phyloP scores from a whole-genome alignment of 2,113 vertebrate genomes.

The Solea solea region DNA sequence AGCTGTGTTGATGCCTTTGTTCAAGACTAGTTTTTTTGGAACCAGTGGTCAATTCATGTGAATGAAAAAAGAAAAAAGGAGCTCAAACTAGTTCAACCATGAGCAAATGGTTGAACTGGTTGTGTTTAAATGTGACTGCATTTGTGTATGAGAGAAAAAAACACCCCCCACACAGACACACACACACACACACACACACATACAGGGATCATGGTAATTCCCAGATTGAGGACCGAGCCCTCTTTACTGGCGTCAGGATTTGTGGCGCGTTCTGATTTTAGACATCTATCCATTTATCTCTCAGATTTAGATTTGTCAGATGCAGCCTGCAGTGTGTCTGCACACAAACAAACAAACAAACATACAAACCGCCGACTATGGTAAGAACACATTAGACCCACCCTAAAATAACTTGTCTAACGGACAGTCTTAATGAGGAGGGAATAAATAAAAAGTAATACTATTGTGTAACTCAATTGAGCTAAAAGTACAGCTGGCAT shows the following conservation, averaged over 20 bases:
- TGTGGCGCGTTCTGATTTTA: conserved; percentile 64
- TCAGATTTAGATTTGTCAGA: conserved; percentile 48
- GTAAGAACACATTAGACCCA: not conserved
- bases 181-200: conserved; percentile 9
- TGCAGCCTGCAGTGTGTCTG: conserved; percentile 12
- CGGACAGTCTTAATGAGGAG: no score
- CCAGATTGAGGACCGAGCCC: conserved; percentile 58
- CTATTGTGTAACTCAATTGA: no score
- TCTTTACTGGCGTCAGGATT: conserved; percentile 64
- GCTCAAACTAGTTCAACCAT: no score
- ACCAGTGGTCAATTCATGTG: no score
- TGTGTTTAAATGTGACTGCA: not conserved
- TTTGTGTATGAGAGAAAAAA: conserved; percentile 7
- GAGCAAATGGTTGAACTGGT: not conserved
- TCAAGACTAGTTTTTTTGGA: no score
- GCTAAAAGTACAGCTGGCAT: no score
- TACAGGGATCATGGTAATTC: conserved; percentile 62
- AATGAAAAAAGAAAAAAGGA: no score
- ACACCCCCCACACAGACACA: not conserved
- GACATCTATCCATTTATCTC: conserved; percentile 55
- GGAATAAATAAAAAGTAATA: no score
- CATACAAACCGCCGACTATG: conserved; percentile 5
- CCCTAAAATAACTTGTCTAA: not conserved
- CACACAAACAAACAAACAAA: conserved; percentile 24
- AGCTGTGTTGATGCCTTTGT: no score